Evolutionary conservation across 2,797 vertebrate species (phyloP).

Genomic region (Gallirallus australis): DNA sequence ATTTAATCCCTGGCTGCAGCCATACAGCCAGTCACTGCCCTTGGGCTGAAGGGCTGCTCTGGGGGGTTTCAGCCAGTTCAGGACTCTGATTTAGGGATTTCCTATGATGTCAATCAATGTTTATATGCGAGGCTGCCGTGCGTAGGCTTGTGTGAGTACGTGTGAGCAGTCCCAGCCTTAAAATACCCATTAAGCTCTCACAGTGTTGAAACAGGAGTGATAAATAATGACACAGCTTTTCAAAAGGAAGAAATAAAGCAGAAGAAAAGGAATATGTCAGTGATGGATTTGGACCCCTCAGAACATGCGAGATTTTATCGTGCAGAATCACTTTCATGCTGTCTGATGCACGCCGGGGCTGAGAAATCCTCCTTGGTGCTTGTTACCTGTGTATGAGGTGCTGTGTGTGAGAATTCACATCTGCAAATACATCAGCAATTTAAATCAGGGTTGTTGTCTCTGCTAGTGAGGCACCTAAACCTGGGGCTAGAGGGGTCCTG

Average conservation of each 20-base stretch:
- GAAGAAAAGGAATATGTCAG: not conserved
- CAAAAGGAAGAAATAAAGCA: not conserved
- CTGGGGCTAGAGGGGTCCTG: not conserved
- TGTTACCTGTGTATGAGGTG: not conserved
- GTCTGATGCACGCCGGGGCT: not conserved
- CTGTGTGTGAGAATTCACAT: not conserved
- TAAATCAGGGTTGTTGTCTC: not conserved
- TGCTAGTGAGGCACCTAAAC: not conserved
- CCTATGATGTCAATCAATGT: not conserved
- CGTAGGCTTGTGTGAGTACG: not conserved
- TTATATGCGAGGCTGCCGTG: not conserved
- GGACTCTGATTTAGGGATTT: not conserved
- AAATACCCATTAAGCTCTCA: not conserved
- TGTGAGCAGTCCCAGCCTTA: not conserved
- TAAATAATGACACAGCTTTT: conserved; percentile 8
- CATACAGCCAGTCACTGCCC: accelerated
- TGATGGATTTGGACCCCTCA: not conserved
- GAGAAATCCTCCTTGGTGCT: not conserved
- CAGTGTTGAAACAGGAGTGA: not conserved
- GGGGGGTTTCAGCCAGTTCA: accelerated
- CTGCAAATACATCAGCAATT: not conserved
- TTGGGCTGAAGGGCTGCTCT: not conserved
- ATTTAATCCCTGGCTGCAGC: not conserved
- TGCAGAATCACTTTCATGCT: not conserved
- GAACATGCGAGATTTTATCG: not conserved